Conservation (phyloP, 2,113 vertebrate genomes). For the Myxocyprinus asiaticus region DNA sequence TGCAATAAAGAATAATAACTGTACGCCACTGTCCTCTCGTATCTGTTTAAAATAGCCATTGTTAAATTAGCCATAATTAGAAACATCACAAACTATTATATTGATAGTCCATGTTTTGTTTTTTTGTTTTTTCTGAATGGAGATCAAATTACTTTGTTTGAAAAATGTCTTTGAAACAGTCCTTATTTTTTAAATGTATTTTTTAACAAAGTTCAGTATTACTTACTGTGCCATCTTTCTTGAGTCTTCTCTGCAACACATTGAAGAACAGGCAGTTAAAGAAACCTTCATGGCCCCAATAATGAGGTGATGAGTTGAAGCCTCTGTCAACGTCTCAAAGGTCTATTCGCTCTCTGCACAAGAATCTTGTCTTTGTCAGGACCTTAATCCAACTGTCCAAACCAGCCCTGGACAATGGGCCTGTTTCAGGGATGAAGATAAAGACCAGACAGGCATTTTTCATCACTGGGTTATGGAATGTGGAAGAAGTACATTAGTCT, state of each 20-base stretch:
- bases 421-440: conserved; percentile 57
- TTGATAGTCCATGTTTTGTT: neutral
- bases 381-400: conserved; percentile 47
- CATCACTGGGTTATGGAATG: conserved; percentile 55
- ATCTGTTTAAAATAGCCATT: too few species aligned
- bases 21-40: too few species aligned
- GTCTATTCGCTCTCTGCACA: conserved; percentile 59
- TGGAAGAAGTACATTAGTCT: conserved; percentile 33
- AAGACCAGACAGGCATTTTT: conserved; percentile 34
- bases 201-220: too few species aligned
- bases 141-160: too few species aligned
- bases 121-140: too few species aligned
- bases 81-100: too few species aligned
- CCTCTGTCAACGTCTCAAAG: conserved; percentile 49
- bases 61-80: too few species aligned
- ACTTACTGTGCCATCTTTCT: neutral
- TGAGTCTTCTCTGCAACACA: neutral
- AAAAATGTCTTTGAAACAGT: too few species aligned
- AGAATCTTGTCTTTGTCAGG: conserved; percentile 59
- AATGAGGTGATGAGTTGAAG: conserved; percentile 49
- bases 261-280: neutral
- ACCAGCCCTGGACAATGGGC: conserved; percentile 60
- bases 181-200: too few species aligned
- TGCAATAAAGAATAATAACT: too few species aligned
- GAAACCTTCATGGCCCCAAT: neutral